phyloP scores from a whole-genome alignment of 2,113 vertebrate genomes.

The Anarrhichthys ocellatus region DNA sequence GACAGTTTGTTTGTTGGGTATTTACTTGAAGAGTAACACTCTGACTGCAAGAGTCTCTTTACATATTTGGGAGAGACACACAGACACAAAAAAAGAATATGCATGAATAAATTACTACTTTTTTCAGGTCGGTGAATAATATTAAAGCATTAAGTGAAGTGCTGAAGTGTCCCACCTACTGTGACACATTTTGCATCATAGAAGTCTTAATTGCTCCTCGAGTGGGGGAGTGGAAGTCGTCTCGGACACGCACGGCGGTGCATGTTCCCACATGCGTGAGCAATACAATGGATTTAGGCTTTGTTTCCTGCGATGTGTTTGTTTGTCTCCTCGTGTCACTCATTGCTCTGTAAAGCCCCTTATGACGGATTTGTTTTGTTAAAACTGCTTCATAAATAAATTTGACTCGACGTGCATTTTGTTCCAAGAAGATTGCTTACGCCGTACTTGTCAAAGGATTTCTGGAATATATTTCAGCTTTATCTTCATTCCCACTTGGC shows the following conservation, averaged over 20 bases:
- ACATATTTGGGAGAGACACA: neutral
- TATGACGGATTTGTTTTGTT: constrained; percentile 13
- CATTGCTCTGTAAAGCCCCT: neutral
- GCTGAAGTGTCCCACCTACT: constrained; percentile 24
- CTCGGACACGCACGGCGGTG: neutral
- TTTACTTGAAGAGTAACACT: neutral
- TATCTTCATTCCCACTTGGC: constrained; percentile 7
- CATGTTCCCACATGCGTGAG: neutral
- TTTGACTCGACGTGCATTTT: constrained; percentile 11
- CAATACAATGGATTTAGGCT: neutral
- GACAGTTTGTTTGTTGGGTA: neutral
- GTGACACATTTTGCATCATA: constrained; percentile 10
- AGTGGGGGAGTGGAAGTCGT: neutral
- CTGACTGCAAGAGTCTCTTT: neutral
- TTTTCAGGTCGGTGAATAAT: constrained; percentile 5
- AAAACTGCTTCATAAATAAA: constrained; percentile 8
- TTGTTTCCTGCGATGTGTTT: constrained; percentile 1
- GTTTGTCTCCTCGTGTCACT: constrained; percentile 15
- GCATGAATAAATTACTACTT: constrained; percentile 12
- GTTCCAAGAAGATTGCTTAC: neutral
- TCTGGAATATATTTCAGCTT: neutral
- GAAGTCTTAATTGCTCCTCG: constrained; percentile 40
- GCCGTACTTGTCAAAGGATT: neutral
- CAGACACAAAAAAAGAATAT: neutral
- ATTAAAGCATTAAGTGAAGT: constrained; percentile 25